These are phyloP conservation scores for Drosophila rubida DNA, from an alignment of 2,888 invertebrate genomes.

Conservation along the genomic window DNA sequence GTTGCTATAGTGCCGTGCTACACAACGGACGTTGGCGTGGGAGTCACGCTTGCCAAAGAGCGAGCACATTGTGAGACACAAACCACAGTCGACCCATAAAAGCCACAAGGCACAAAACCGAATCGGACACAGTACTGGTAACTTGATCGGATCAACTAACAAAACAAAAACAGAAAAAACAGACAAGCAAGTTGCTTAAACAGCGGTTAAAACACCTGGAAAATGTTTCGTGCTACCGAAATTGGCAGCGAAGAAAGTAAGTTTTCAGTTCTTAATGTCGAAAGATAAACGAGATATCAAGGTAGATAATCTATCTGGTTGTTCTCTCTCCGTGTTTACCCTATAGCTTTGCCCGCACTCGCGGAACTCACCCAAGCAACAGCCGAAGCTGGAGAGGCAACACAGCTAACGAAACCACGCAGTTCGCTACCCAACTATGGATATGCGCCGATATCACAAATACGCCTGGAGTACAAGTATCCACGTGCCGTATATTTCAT, in stretches of 20 bases:
- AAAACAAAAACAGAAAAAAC: slow-evolving; percentile 9
- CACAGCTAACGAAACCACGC: slow-evolving; percentile 44
- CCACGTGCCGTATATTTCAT: slow-evolving; percentile 83
- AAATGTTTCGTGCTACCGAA: slow-evolving; percentile 80
- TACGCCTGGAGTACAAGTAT: slow-evolving; percentile 75
- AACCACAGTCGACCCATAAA: slow-evolving; percentile 44
- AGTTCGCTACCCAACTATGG: slow-evolving; percentile 72
- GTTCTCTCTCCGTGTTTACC: neutral
- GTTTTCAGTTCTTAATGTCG: slow-evolving; percentile 40
- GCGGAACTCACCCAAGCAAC: slow-evolving; percentile 60
- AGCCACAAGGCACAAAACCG: slow-evolving; percentile 37
- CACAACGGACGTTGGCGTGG: slow-evolving; percentile 48
- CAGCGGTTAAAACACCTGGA: slow-evolving; percentile 32
- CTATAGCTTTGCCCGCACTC: slow-evolving; percentile 75
- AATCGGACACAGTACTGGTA: slow-evolving; percentile 49
- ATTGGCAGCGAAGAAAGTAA: slow-evolving; percentile 83
- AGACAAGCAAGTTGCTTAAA: slow-evolving; percentile 33
- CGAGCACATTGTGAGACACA: slow-evolving; percentile 33
- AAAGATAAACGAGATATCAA: slow-evolving; percentile 43
- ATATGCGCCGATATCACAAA: slow-evolving; percentile 62
- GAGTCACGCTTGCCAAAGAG: slow-evolving; percentile 17
- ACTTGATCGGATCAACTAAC: slow-evolving; percentile 35
- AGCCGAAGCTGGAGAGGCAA: slow-evolving; percentile 27
- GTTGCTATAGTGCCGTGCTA: slow-evolving; percentile 46
- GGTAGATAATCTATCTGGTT: neutral